Evolutionary conservation across 2,797 vertebrate species (phyloP).

Genomic region (Rhabdomys pumilio): DNA sequence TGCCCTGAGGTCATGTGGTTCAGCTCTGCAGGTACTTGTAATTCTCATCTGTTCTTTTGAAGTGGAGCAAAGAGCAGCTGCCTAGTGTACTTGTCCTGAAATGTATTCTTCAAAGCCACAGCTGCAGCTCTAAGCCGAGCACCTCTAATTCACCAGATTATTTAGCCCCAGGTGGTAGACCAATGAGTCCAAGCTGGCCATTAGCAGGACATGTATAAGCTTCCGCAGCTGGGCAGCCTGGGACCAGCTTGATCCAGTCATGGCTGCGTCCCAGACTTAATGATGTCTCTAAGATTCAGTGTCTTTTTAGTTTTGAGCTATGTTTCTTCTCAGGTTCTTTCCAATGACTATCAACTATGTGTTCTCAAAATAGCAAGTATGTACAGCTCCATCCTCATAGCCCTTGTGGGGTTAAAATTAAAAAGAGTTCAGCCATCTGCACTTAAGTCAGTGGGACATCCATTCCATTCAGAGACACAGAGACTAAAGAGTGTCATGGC

Average conservation of each 20-base stretch:
- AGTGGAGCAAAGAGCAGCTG: not conserved
- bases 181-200: not conserved
- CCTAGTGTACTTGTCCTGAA: not conserved
- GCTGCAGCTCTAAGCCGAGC: not conserved
- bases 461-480: not conserved
- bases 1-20: not conserved
- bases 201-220: not conserved
- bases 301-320: not conserved
- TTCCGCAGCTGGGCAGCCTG: not conserved
- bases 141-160: not conserved
- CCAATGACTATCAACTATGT: not conserved
- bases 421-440: not conserved
- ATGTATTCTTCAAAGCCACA: not conserved
- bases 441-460: not conserved
- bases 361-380: not conserved
- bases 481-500: not conserved
- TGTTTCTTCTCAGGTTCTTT: not conserved
- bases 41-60: not conserved
- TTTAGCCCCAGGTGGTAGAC: not conserved
- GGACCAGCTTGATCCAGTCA: not conserved
- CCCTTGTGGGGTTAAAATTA: not conserved
- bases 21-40: too few species aligned
- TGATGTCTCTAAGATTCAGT: not conserved
- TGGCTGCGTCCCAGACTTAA: not conserved
- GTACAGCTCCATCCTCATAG: not conserved